Base-by-base conservation (phyloP, 92 coral and sea anemone species). In the Palythoa grandiflora region DNA sequence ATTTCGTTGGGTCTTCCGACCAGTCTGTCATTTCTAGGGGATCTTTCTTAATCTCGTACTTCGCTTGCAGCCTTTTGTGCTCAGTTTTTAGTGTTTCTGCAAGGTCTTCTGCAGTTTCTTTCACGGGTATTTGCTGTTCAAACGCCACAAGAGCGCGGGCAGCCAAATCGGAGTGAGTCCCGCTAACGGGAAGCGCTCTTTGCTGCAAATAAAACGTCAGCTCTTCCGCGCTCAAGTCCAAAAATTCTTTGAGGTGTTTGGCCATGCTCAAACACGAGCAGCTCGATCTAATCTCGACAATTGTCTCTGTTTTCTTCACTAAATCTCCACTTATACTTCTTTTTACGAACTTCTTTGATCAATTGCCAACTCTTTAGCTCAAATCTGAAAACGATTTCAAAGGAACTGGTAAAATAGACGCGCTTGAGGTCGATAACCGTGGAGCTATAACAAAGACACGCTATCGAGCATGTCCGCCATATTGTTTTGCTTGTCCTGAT, bases 61-160 rank as follows among this genome's bases (percentile, higher is more conserved):
- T 35, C 89, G 65, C 68, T 71, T 83, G 17, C 47, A 88, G 51
- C 78, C 39, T 40, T 78, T 2, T 73, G 75, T 89, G 47, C 77
- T 89, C 84, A 28, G 61, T 36, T 78, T 84, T 77, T 75, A 89
- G 73, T 73, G 70, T 74, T 13, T 80, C 70, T 37, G 84, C 61
- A 11, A 89, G 50, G 55, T 87, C 84, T 73, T 73, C 57, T n/a
- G 89, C 80, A 53, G 84, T 75, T 50, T 91, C 85, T 66, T 79
- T 65, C 48, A 90, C 79, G 36, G 78, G 77, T 17, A 60, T 52
- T 79, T 79, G 73, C 37, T 75, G 75, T 72, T 90, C 93, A 80
- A 86, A 87, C 38, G 93, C 84, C 68, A 90, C 93, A 77, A 90
- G 77, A 40, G 88, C 90, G 75, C 90, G 63, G 73, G 90, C 93